These are phyloP conservation scores for Caenorhabditis uteleia DNA, from an alignment of 2,888 invertebrate species.

Conservation along the genomic window DNA sequence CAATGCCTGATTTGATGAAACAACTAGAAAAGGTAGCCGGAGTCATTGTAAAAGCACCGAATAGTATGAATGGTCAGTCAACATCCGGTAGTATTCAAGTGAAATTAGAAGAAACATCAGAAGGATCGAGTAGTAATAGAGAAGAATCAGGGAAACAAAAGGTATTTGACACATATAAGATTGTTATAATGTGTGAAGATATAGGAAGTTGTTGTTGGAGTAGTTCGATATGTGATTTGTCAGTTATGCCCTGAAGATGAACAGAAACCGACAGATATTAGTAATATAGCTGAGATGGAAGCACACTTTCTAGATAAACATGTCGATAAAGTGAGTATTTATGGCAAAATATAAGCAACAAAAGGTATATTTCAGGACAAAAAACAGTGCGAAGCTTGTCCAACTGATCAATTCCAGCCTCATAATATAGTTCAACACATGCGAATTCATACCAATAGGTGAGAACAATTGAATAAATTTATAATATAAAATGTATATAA, in stretches of 20 bases:
- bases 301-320: constrained; percentile 49
- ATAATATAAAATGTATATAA: background rate
- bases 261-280: constrained; percentile 32
- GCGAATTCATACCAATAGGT: constrained; percentile 50
- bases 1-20: no score
- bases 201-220: constrained; percentile 48
- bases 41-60: no score
- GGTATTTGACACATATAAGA: no score
- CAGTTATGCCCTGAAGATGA: constrained; percentile 58
- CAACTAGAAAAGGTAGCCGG: no score
- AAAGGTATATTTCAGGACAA: constrained; percentile 21
- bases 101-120: no score
- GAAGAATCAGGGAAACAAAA: no score
- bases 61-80: no score
- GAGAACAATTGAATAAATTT: background rate
- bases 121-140: no score
- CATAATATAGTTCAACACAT: constrained; percentile 49
- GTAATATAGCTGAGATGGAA: constrained; percentile 45
- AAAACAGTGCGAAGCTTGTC: constrained; percentile 47
- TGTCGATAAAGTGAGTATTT: constrained; percentile 46
- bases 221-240: constrained; percentile 55
- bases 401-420: constrained; percentile 38
- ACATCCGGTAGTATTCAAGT: no score
- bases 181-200: no score
- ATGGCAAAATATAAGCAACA: background rate